Base-by-base conservation (phyloP, 2,888 invertebrate genomes). In the Gymnoscelis rufifasciata region DNA sequence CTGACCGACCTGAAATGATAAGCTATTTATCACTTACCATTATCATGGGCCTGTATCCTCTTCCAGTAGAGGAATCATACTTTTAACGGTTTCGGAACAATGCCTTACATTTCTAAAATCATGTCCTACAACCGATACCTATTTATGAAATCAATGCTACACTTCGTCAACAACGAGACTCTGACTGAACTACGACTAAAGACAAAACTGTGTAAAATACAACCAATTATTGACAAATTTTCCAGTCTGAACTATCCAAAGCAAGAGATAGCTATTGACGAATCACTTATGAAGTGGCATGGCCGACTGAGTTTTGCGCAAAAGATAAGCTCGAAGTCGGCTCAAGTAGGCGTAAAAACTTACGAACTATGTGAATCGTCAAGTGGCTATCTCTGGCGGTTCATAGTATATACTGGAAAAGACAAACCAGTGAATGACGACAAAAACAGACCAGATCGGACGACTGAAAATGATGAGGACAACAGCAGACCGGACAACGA, bases 1-100 rank as follows among this genome's bases (percentile, higher is more conserved):
- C 37, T n/a, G n/a, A n/a, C n/a, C n/a, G n/a, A n/a, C n/a, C n/a
- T n/a, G n/a, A n/a, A n/a, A n/a, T n/a, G n/a, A 12, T 37, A 23
- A 11, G 11, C 10, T n/a, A n/a, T n/a, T n/a, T n/a, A n/a, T n/a
- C n/a, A n/a, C n/a, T n/a, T 3, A 35, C 43, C 0, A 53, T 59
- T 35, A 24, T 60, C 12, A 59, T 59, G 30, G 60, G 57, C 3
- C 36, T 60, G 0, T 59, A 58, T 37, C 58, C 59, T n/a, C 31
- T 57, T 14, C 52, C 51, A 6, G 49, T 51, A 5, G 61, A 64
- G 23, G 42, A 58, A 26, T 7, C 31, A 0, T 61, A 57, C 29
- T 61, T n/a, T n/a, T n/a, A n/a, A n/a, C n/a, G n/a, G n/a, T n/a
- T n/a, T n/a, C n/a, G n/a, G n/a, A n/a, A n/a, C n/a, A n/a, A n/a